phyloP scores from a whole-genome alignment of 2,888 invertebrate genomes.

The Diabrotica balteata region DNA sequence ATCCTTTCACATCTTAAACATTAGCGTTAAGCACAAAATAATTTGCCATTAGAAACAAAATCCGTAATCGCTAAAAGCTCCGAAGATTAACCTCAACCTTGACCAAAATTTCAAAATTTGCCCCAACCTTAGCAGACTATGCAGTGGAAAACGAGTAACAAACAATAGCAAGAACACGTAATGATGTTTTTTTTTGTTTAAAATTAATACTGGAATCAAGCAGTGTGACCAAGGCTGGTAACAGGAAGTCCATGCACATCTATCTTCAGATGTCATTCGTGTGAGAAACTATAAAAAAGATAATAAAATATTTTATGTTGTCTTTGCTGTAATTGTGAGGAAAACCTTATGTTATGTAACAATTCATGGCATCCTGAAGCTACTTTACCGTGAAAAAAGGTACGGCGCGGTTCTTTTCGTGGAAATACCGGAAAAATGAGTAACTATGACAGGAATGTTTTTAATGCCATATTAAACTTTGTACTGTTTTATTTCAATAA shows the following conservation, averaged over 20 bases:
- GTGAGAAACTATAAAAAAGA: slow-evolving; percentile 57
- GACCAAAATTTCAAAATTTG: slow-evolving; percentile 22
- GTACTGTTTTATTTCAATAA: too few relatives aligned
- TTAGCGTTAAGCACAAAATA: neutral
- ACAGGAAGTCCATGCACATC: slow-evolving; percentile 54
- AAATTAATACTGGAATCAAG: slow-evolving; percentile 55
- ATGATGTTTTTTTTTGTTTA: slow-evolving; percentile 49
- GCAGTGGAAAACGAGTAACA: slow-evolving; percentile 32
- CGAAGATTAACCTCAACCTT: slow-evolving; percentile 18
- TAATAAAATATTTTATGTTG: slow-evolving; percentile 50
- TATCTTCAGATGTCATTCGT: slow-evolving; percentile 59
- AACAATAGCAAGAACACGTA: slow-evolving; percentile 42
- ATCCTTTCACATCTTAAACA: too few relatives aligned
- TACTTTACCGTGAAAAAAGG: slow-evolving; percentile 24
- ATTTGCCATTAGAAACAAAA: neutral
- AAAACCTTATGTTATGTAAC: slow-evolving; percentile 38
- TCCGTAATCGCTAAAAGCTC: neutral
- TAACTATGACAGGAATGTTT: too few relatives aligned
- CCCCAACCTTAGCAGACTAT: slow-evolving; percentile 7
- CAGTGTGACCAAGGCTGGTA: slow-evolving; percentile 54
- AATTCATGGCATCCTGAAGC: slow-evolving; percentile 18
- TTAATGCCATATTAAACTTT: too few relatives aligned
- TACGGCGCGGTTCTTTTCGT: neutral
- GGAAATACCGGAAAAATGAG: slow-evolving; percentile 6
- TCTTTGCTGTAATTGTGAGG: slow-evolving; percentile 42